Percentiles rank a stretch among this genome's conserved stretches.
These are phyloP conservation scores for Xyrichtys novacula DNA, from an alignment of 2,797 vertebrate genomes.

Conservation along the genomic window DNA sequence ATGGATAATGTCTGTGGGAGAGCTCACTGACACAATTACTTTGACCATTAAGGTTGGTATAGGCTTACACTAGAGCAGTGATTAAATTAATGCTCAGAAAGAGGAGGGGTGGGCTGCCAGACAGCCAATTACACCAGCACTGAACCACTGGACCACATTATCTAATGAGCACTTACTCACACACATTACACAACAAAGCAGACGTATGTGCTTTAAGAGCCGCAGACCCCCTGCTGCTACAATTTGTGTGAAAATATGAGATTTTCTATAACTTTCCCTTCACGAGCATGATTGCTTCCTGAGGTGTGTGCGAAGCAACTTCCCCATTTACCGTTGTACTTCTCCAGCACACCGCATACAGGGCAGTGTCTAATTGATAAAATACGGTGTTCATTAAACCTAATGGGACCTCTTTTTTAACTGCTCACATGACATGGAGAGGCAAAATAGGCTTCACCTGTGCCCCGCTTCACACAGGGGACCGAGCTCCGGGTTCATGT, in stretches of 20 bases:
- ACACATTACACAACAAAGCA: slow-evolving; percentile 74
- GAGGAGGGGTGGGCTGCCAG: slow-evolving; percentile 63
- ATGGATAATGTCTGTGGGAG: slow-evolving; percentile 61
- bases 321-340: slow-evolving; percentile 14
- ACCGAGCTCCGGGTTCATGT: slow-evolving; percentile 45
- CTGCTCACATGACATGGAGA: slow-evolving; percentile 59
- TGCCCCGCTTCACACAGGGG: slow-evolving; percentile 54
- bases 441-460: slow-evolving; percentile 69
- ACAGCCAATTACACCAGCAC: slow-evolving; percentile 76
- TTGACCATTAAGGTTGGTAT: slow-evolving; percentile 74
- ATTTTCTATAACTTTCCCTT: slow-evolving; percentile 52
- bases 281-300: slow-evolving; percentile 60
- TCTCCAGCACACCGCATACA: slow-evolving; percentile 4
- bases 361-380: slow-evolving; percentile 70
- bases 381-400: slow-evolving; percentile 82
- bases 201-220: slow-evolving; percentile 36
- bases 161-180: slow-evolving; percentile 76
- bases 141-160: slow-evolving; percentile 67
- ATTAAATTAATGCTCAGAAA: slow-evolving; percentile 77
- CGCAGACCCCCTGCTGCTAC: slow-evolving; percentile 24
- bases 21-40: slow-evolving; percentile 74
- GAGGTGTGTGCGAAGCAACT: slow-evolving; percentile 34
- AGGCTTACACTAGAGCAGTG: slow-evolving; percentile 67
- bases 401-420: slow-evolving; percentile 70
- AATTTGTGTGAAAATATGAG: slow-evolving; percentile 54